Evolutionary conservation across 2,888 invertebrate species (phyloP), one percentile per base, ranked within the genome.

Genomic region (Philereme vetulata): DNA sequence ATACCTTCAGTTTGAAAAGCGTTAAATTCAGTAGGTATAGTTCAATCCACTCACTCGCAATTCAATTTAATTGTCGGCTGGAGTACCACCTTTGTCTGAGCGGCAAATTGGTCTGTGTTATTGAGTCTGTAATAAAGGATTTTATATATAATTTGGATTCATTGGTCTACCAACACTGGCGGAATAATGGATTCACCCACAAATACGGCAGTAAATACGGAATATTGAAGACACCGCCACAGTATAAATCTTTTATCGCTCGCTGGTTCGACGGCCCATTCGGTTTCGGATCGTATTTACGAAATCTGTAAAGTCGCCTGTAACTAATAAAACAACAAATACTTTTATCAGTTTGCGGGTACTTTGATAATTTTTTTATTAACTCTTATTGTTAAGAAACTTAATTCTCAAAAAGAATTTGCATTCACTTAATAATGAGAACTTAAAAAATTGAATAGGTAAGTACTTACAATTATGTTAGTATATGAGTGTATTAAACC

Each of bases 121-220:
- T 61, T 56, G 56, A 55, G 34, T n/a, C 51, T 49, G 56, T 56
- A 67, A 63, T 65, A 64, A 67, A 65, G 60, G 42, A 66, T 71
- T 67, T 70, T 67, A 70, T 68, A 66, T 72, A 71, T 66, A 71
- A 75, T 78, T 72, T 69, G 67, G 63, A 70, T 66, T 71, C 73
- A 74, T 72, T 76, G 77, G 65, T 57, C 66, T 62, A 72, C 64
- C 56, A 75, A 72, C 65, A 58, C 62, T 45, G 61, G 62, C 46
- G 62, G 63, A 74, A 74, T 71, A 76, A 75, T 74, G 68, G 63
- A 65, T 52, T 53, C 65, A 51, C 64, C 70, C 65, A 70, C 70
- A 69, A 68, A 75, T 64, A 68, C 55, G 68, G 45, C 59, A 60
- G 60, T 59, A 65, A 72, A 70, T 61, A 64, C 38, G 53, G 66